These are phyloP conservation scores for Odontomyia ornata DNA, from an alignment of 2,888 invertebrate genomes.

Conservation along the genomic window DNA sequence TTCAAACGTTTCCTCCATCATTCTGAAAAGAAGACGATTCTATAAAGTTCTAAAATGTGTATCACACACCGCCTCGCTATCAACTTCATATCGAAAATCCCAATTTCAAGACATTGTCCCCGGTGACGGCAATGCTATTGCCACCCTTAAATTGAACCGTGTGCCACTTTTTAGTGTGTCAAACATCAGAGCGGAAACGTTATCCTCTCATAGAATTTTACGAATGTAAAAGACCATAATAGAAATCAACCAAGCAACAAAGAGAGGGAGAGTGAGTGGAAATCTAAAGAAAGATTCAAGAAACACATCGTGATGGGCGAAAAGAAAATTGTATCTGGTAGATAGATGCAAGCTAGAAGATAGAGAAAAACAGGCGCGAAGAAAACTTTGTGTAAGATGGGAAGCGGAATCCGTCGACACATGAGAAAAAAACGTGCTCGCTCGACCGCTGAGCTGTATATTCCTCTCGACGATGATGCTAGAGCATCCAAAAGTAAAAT, in stretches of 20 bases:
- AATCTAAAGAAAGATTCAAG: not conserved
- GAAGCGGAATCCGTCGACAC: too few species aligned
- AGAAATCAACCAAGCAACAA: not conserved
- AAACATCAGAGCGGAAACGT: not conserved
- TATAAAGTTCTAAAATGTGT: not conserved
- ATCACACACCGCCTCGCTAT: not conserved
- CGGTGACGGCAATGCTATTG: too few species aligned
- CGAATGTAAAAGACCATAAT: not conserved
- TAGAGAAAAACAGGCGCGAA: too few species aligned
- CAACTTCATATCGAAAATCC: not conserved
- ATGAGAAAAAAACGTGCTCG: too few species aligned
- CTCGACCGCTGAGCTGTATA: too few species aligned
- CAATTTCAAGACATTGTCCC: not conserved
- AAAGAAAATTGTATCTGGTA: not conserved
- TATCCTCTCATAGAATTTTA: not conserved
- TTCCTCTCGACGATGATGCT: not conserved
- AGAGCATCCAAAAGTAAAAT: not conserved
- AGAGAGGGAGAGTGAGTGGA: not conserved
- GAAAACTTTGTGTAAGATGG: too few species aligned
- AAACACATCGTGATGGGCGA: not conserved
- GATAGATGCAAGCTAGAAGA: too few species aligned
- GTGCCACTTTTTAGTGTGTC: conserved; percentile 5
- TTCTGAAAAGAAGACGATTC: too few species aligned
- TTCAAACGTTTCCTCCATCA: too few species aligned
- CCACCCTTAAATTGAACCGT: not conserved